Evolutionary conservation across 2,797 vertebrate genomes (phyloP).

Genomic region (Myotis myotis): DNA sequence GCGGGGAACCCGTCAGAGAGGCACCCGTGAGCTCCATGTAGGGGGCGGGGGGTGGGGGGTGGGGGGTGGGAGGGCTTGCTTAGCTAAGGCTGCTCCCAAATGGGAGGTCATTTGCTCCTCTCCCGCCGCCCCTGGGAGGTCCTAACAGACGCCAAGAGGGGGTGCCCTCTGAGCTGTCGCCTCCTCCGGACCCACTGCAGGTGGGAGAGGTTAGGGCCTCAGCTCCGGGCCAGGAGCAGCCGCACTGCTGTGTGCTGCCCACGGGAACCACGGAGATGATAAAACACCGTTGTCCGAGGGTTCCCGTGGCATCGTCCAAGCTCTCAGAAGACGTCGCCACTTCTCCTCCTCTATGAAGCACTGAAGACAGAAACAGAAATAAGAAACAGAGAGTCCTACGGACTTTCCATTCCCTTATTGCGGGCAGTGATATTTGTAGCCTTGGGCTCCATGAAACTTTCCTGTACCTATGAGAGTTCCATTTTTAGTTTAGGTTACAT

Average conservation of each 20-base stretch:
- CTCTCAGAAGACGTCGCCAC: background rate
- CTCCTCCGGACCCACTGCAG: background rate
- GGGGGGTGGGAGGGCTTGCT: background rate
- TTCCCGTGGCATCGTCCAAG: background rate
- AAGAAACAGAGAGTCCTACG: background rate
- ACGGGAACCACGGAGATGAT: background rate
- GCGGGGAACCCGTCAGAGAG: background rate
- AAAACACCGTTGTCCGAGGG: background rate
- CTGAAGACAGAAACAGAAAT: background rate
- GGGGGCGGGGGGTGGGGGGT: too few relatives aligned
- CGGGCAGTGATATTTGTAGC: background rate
- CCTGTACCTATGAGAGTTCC: background rate
- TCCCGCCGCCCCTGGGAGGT: background rate
- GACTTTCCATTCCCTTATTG: background rate
- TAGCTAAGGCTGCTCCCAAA: background rate
- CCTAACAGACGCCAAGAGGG: background rate
- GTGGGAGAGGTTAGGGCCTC: background rate
- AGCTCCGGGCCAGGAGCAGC: too few relatives aligned
- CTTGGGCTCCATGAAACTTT: constrained; percentile 17
- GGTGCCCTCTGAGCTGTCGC: background rate
- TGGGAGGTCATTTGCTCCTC: too few relatives aligned
- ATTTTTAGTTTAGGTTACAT: background rate
- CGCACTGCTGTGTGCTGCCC: background rate
- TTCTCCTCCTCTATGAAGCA: background rate
- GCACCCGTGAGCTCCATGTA: background rate